Base-by-base conservation (phyloP, 1,140 invertebrate species). In the Tetraneura akinire region DNA sequence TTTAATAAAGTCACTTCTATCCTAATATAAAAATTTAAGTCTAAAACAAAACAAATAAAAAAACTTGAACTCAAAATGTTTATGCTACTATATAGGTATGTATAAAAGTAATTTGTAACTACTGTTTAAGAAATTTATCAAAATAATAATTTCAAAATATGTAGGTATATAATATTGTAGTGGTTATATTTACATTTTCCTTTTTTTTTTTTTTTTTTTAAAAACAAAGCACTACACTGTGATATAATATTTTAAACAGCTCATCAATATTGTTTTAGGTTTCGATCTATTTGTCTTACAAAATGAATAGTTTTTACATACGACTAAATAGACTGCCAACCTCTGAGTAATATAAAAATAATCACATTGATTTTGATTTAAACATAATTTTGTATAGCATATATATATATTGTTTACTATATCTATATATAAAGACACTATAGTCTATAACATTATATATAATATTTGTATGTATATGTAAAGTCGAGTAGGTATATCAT, bases 271-370 rank as follows among this genome's bases (percentile, higher is more conserved):
- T 66, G 47, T n/a, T 11, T 29, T 71, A 71, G 68, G 68, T 76
- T 55, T 76, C 71, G 51, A 76, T 76, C 71, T 76, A 76, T 76
- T 71, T 76, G 71, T 76, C 71, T 76, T 76, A 57, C 71, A 55
- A 76, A 76, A 76, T 37, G 42, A 76, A 76, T 21, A 76, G 29
- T 42, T 76, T 76, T 76, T 26, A 76, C 49, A 76, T 76, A 76
- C 71, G 71, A 76, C 71, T 76, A 57, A 76, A 76, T 76, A 76
- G 71, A 76, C 37, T 42, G 71, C 55, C 49, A 55, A 57, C 71
- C 71, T 26, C 3, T 37, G 32, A 4, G 21, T 76, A 68, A 68
- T 68, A n/a, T 21, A 23, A 21, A 68, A n/a, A n/a, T n/a, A 68
- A 68, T 45, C 66, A 23, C 45, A 45, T 68, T 14, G 14, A 42